These are phyloP conservation scores for Drosophila meridiana DNA, from an alignment of 2,888 invertebrate species.

Conservation along the genomic window DNA sequence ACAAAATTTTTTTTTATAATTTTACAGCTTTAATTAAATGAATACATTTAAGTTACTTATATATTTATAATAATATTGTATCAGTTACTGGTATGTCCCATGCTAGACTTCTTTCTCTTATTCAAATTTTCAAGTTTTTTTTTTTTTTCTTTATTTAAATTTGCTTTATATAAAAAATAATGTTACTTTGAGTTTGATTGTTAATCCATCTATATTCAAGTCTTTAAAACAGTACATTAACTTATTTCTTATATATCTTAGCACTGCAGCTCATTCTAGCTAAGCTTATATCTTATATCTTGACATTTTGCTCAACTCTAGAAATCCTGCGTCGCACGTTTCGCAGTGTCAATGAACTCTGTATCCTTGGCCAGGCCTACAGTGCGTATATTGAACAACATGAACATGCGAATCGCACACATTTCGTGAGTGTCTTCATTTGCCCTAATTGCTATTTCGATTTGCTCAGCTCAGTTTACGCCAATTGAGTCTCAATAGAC, in stretches of 20 bases:
- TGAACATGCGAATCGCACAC: neutral
- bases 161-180: neutral
- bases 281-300: neutral
- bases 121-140: neutral
- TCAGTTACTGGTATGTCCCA: no score
- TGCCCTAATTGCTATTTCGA: neutral
- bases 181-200: neutral
- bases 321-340: neutral
- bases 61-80: no score
- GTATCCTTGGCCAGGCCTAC: neutral
- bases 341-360: neutral
- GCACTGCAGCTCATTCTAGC: neutral
- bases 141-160: no score
- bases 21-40: no score
- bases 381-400: neutral
- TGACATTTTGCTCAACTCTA: slow-evolving; percentile 1
- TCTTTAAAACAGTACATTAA: no score
- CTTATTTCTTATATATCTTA: neutral
- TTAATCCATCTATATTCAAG: neutral
- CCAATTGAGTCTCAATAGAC: slow-evolving; percentile 5
- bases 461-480: neutral
- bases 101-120: neutral
- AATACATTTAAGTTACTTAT: no score
- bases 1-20: neutral
- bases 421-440: neutral